Evolutionary conservation across 2,113 vertebrate species (phyloP).

Genomic region (Redunca redunca): DNA sequence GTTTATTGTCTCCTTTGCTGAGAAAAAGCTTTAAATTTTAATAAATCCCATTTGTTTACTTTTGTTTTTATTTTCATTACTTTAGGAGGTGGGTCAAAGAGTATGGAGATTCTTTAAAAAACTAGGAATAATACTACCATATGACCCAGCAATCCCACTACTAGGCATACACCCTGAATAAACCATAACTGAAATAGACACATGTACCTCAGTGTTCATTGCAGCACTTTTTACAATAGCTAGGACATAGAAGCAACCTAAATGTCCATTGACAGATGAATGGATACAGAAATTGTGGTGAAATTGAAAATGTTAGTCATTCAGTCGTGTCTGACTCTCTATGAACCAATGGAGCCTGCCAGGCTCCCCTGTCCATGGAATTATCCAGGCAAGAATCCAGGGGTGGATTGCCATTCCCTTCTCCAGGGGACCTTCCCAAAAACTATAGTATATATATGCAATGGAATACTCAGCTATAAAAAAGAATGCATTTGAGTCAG

Average conservation of each 20-base stretch:
- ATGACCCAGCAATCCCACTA: background rate
- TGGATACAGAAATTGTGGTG: background rate
- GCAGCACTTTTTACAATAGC: background rate
- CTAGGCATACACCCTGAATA: background rate
- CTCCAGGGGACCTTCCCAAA: background rate
- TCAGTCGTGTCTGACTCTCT: background rate
- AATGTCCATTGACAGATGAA: background rate
- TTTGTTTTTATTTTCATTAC: background rate
- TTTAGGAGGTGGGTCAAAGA: background rate
- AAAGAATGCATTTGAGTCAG: background rate
- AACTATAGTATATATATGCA: background rate
- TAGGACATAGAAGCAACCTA: background rate
- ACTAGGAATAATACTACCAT: background rate
- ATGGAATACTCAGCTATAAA: background rate
- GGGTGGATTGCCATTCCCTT: background rate
- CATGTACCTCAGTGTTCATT: background rate
- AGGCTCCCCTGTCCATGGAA: background rate
- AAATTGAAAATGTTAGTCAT: background rate
- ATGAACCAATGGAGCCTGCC: background rate
- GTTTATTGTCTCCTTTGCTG: background rate
- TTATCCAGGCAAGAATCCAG: background rate
- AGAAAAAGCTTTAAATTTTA: background rate
- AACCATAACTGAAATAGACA: background rate
- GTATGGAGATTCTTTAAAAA: background rate
- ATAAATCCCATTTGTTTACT: background rate